A percentile compares a stretch with the other conserved stretches of the same genome.
phyloP scores from a whole-genome alignment of 2,113 vertebrate species.

The Vanacampus margaritifer region DNA sequence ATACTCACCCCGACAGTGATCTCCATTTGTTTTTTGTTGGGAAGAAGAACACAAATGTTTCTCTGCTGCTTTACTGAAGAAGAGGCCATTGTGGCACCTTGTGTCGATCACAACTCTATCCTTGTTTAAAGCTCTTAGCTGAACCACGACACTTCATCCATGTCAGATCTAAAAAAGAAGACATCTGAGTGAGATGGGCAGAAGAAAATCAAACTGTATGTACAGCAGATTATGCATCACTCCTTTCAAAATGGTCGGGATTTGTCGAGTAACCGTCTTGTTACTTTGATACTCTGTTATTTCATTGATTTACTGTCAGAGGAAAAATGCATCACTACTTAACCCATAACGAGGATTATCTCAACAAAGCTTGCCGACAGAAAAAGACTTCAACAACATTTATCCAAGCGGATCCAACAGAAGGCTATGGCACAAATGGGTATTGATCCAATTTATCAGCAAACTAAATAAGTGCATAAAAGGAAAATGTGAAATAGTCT shows the following conservation, averaged over 20 bases:
- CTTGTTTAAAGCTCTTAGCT: background rate
- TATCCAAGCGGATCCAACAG: background rate
- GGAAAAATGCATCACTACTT: constrained; percentile 16
- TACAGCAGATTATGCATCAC: constrained; percentile 9
- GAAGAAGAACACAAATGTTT: constrained; percentile 81
- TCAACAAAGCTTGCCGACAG: background rate
- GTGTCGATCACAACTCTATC: constrained; percentile 12
- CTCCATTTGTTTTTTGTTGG: constrained; percentile 80
- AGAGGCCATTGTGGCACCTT: constrained; percentile 58
- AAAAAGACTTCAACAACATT: background rate
- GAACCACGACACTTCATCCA: constrained; percentile 23
- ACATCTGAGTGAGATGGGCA: constrained; percentile 14
- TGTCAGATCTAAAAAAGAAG: constrained; percentile 29
- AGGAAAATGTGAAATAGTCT: background rate
- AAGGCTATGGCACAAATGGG: background rate
- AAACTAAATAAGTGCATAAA: background rate
- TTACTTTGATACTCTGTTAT: background rate
- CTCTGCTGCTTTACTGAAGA: constrained; percentile 69
- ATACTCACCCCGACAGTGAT: constrained; percentile 75
- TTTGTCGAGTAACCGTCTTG: background rate
- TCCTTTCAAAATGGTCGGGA: background rate
- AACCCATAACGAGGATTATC: constrained; percentile 17
- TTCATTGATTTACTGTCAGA: background rate
- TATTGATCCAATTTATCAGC: background rate
- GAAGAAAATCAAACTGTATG: background rate